Base-by-base conservation (phyloP, 2,888 invertebrate genomes). In the Pachliopta kotzebuea region DNA sequence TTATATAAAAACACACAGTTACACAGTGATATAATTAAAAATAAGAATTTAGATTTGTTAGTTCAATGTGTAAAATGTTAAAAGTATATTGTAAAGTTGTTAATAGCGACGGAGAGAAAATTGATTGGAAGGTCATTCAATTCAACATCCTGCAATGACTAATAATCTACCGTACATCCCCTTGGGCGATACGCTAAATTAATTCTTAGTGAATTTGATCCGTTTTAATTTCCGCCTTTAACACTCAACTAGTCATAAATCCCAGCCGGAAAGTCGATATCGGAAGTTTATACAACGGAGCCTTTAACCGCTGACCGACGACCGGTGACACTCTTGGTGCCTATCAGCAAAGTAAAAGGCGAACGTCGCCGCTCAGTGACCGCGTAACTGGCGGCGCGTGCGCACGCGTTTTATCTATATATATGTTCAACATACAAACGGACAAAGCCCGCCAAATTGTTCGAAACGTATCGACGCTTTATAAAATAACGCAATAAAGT, bases 231-330 rank as follows among this genome's bases (percentile, higher is more conserved):
- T 78, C 78, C 79, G 62, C 62, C 60, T 55, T 20, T 24, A 69
- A 67, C 67, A 71, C 58, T 67, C 65, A 67, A 60, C 68, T 64
- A 68, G 73, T 74, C 70, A 77, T 74, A 74, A 76, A 76, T 76
- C 70, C 77, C 76, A 84, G 80, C 83, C 88, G 86, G 86, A 85
- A 83, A 79, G 70, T 68, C 78, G 76, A 75, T 84, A 84, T 88
- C 89, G 88, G 88, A 90, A 87, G 86, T 83, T 78, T 80, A 72
- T 69, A 74, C 70, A 71, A 70, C 58, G 62, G 59, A 63, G 59
- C 67, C 66, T 63, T 71, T 70, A 69, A 72, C 72, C 65, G 74
- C 68, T 77, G 70, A 67, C 70, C 68, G 78, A 71, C 80, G 79
- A 76, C 79, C 77, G 80, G 78, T 80, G 81, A 81, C 81, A 80